Base-by-base conservation (phyloP, 2,888 invertebrate genomes). In the Acanthosoma haemorrhoidale region DNA sequence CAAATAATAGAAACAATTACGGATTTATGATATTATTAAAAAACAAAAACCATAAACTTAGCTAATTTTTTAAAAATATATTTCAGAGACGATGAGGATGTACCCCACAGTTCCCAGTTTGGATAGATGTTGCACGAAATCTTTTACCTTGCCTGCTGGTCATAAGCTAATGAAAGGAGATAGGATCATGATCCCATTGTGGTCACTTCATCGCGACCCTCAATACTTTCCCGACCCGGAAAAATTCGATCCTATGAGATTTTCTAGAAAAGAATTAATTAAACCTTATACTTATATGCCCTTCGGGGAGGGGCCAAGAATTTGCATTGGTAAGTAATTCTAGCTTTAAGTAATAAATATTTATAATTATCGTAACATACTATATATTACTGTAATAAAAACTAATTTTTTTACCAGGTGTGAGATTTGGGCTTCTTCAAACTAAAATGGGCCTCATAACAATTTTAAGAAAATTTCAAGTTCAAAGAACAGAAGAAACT, bases 211-310 rank as follows among this genome's bases (percentile, higher is more conserved):
- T 73, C 84, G 83, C 77, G 86, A 87, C 76, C 83, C 85, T 0
- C 81, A 83, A 2, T 80, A 84, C 75, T 87, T 84, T 74, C 84
- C 85, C 0, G 81, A 88, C 9, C 88, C 88, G 0, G 81, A 85
- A 1, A 80, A 81, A 34, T 88, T 87, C 72, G 82, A 84, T 67
- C 87, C 87, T 0, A 85, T 87, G 25, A 80, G 87, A 73, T 88
- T 87, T 77, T 77, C 81, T 0, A n/a, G n/a, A n/a, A 85, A 84
- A 73, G 80, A 81, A 0, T 80, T 80, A 43, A 78, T 85, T 58
- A 84, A 84, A 59, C 81, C 81, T 0, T 84, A 81, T 73, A 80
- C 82, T 69, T 84, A 83, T 81, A 80, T 84, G 79, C 84, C 85
- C 0, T 85, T 85, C 76, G 85, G 85, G 2, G 85, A 84, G 76